Evolutionary conservation across 1,140 invertebrate species (phyloP), one percentile per base, ranked within the genome.

Genomic region (Harlomillsia oculata): DNA sequence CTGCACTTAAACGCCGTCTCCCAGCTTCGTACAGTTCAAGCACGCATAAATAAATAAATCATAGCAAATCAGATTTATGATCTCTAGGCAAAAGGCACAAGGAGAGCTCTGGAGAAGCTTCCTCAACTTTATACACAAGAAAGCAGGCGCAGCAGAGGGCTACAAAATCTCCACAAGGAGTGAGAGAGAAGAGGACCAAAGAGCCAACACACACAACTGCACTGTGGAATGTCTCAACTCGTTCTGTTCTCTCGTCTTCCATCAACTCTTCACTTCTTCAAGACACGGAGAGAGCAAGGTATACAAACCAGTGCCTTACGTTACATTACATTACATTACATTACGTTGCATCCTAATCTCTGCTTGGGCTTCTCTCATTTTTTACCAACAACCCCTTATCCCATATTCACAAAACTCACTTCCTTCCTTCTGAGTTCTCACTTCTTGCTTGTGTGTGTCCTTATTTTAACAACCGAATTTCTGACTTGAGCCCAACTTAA

Each of bases 31-130:
- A n/a, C 18, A 40, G 29, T 50, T 20, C 29, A 52, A 39, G 32
- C 32, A 52, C 40, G 49, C 34, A 52, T 52, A 52, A 52, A 52
- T 52, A 52, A 52, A 52, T 52, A 52, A 52, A 52, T 40, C 49
- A 52, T 25, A 23, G 36, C 18, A 52, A 52, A 52, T 52, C 49
- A 39, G 49, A 52, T 52, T 52, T 52, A 52, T 39, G 21, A 52
- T 52, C 48, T 52, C n/a, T 21, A n/a, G n/a, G n/a, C n/a, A n/a
- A n/a, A n/a, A n/a, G n/a, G n/a, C n/a, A n/a, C n/a, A n/a, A n/a
- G n/a, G n/a, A n/a, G n/a, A n/a, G n/a, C n/a, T n/a, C n/a, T n/a
- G n/a, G n/a, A n/a, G n/a, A n/a, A n/a, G n/a, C n/a, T n/a, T n/a
- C n/a, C n/a, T n/a, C n/a, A n/a, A n/a, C n/a, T n/a, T n/a, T n/a